These are phyloP conservation scores for Tetrao urogallus DNA, from an alignment of 2,113 vertebrate species.

Conservation along the genomic window DNA sequence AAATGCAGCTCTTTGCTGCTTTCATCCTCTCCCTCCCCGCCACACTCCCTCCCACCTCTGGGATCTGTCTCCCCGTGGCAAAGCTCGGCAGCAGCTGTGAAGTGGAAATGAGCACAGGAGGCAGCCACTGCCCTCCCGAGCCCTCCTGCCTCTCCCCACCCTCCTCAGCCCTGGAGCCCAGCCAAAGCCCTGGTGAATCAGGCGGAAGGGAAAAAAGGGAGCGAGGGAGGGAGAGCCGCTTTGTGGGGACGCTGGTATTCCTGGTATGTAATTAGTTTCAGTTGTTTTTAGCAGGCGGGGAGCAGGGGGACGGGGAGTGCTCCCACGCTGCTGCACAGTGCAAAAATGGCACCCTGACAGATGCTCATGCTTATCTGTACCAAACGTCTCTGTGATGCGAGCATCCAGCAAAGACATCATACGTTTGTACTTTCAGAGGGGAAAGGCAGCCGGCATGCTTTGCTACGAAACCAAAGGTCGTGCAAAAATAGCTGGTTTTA, in stretches of 20 bases:
- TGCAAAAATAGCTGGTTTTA: conserved; percentile 6
- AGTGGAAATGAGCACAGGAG: conserved; percentile 83
- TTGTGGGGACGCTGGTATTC: conserved; percentile 68
- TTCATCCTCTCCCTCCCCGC: conserved; percentile 70
- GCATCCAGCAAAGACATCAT: background rate
- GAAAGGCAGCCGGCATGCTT: background rate
- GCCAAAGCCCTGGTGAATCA: conserved; percentile 80
- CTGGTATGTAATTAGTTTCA: conserved; percentile 55
- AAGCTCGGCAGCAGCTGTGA: conserved; percentile 79
- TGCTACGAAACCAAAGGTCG: background rate
- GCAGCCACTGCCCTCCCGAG: conserved; percentile 72
- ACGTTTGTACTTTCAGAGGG: background rate
- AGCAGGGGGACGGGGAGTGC: conserved; percentile 39
- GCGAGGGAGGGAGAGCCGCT: conserved; percentile 37
- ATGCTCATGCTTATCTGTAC: background rate
- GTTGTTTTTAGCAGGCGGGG: conserved; percentile 43
- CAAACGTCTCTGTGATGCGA: background rate
- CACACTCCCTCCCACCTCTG: conserved; percentile 62
- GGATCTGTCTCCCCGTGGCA: conserved; percentile 76
- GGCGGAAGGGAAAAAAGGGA: conserved; percentile 63
- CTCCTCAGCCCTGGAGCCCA: conserved; percentile 81
- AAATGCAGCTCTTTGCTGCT: conserved; percentile 74
- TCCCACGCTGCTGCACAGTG: background rate
- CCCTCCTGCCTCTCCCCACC: background rate
- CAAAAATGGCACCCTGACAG: conserved; percentile 50